Percentiles rank a stretch among this genome's conserved stretches.
phyloP scores from a whole-genome alignment of 1,140 invertebrate species.

The Anagrus nilaparvatae region DNA sequence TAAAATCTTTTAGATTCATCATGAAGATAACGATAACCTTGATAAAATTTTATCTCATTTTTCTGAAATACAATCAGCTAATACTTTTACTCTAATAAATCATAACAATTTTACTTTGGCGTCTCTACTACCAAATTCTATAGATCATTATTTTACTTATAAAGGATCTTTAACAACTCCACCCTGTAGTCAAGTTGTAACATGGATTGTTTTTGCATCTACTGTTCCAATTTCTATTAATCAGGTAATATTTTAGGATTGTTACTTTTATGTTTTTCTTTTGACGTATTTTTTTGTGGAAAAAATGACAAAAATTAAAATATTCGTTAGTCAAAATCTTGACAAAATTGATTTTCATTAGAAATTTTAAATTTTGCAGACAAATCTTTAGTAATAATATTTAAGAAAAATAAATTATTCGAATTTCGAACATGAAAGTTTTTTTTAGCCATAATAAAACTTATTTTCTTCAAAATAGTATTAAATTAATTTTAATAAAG shows the following conservation, averaged over 20 bases:
- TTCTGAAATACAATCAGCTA: constrained; percentile 44
- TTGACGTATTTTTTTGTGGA: not conserved
- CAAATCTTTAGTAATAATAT: not conserved
- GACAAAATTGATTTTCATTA: no score
- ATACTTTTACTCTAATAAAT: constrained; percentile 45
- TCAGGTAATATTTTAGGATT: no score
- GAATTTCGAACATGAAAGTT: not conserved
- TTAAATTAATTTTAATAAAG: no score
- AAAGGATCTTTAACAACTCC: constrained; percentile 88
- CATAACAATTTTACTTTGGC: constrained; percentile 50
- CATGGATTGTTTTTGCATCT: constrained; percentile 82
- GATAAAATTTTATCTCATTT: constrained; percentile 48
- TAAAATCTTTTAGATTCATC: constrained; percentile 34
- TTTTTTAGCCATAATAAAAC: no score
- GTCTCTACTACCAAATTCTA: constrained; percentile 42
- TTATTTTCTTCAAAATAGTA: no score
- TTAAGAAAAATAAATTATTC: not conserved
- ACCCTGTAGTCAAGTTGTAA: constrained; percentile 81
- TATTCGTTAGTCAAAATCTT: no score
- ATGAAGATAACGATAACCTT: constrained; percentile 44
- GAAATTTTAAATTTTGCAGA: not conserved
- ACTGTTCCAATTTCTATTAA: constrained; percentile 67
- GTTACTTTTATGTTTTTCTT: no score
- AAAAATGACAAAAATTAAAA: not conserved
- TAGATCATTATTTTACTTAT: constrained; percentile 71